Evolutionary conservation across 2,113 vertebrate genomes (phyloP).

Genomic region (Rhabdornis inornatus): DNA sequence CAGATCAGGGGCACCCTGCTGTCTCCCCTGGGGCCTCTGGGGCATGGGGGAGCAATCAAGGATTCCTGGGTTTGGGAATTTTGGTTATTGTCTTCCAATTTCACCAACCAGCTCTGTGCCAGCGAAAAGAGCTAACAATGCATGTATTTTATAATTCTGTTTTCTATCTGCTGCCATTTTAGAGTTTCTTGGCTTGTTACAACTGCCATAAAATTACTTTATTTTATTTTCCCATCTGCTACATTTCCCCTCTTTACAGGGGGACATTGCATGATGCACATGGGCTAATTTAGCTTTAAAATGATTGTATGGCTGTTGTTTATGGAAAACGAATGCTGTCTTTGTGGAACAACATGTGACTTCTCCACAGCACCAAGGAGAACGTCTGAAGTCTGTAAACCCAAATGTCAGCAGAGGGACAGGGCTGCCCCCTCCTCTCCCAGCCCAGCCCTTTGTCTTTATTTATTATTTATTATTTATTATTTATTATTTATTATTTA

Average conservation of each 20-base stretch:
- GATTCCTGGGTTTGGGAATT: not conserved
- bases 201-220: constrained; percentile 38
- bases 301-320: not conserved
- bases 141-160: not conserved
- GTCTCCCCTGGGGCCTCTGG: not conserved
- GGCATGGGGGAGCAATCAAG: rapidly evolving
- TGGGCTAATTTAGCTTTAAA: not conserved
- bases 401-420: not conserved
- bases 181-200: constrained; percentile 40
- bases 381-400: not conserved
- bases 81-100: not conserved
- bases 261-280: not conserved
- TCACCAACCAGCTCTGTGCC: not conserved
- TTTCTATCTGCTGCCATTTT: constrained; percentile 33
- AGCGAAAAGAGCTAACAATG: constrained; percentile 1
- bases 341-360: not conserved
- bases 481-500: too few relatives aligned
- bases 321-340: not conserved
- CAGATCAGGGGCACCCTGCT: not conserved
- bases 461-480: too few relatives aligned
- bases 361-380: not conserved
- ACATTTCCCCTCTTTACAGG: not conserved
- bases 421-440: not conserved
- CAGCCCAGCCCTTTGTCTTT: not conserved
- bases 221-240: constrained; percentile 51